Evolutionary conservation across 2,797 vertebrate genomes (phyloP).

Genomic region (Fistularia commersonii): DNA sequence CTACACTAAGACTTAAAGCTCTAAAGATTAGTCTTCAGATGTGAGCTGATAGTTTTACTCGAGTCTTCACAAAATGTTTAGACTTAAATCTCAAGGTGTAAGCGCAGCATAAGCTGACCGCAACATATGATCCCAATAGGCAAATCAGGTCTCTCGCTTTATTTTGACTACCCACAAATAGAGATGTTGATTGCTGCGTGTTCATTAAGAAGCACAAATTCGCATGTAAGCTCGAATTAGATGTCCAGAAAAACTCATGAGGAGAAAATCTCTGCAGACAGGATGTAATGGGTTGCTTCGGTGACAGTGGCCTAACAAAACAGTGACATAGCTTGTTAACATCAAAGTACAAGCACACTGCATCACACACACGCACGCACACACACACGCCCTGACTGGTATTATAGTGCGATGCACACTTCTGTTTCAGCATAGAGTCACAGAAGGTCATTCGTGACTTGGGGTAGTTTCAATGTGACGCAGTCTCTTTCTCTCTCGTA

Average conservation of each 20-base stretch:
- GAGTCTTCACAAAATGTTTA: no score
- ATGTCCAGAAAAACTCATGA: neutral
- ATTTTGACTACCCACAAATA: no score
- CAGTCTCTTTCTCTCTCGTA: slow-evolving; percentile 15
- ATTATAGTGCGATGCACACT: slow-evolving; percentile 27
- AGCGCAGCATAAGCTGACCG: no score
- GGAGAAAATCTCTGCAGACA: slow-evolving; percentile 29
- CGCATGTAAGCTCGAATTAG: no score
- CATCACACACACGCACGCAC: slow-evolving; percentile 22
- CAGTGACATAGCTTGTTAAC: slow-evolving; percentile 60
- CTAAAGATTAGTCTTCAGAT: no score
- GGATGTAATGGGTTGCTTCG: slow-evolving; percentile 54
- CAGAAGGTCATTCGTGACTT: slow-evolving; percentile 57
- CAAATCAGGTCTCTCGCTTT: no score
- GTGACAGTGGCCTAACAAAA: slow-evolving; percentile 65
- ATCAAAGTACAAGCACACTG: slow-evolving; percentile 48
- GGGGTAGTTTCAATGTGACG: slow-evolving; percentile 46
- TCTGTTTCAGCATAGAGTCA: slow-evolving; percentile 42
- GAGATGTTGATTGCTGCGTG: no score
- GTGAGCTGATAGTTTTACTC: no score
- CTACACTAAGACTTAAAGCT: no score
- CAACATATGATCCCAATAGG: no score
- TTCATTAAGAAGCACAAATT: no score
- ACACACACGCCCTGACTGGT: slow-evolving; percentile 12
- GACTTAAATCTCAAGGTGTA: no score